A percentile compares a stretch with the other conserved stretches of the same genome.
Conservation (phyloP, 2,888 invertebrate genomes). For the Calliphora vomitoria region DNA sequence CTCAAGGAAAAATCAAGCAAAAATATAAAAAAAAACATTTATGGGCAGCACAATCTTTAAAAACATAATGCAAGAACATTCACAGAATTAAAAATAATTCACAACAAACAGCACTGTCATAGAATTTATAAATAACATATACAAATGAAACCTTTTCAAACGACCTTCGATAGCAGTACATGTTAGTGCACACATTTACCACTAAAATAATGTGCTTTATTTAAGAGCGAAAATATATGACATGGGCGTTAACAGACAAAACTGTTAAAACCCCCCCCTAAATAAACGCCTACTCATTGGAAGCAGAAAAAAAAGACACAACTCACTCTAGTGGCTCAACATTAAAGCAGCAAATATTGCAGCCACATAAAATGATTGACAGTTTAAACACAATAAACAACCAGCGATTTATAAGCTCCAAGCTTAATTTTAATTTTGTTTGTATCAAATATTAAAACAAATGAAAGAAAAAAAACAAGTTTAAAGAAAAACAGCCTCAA, state of each 20-base stretch:
- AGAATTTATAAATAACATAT: background rate
- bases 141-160: conserved; percentile 28
- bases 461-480: background rate
- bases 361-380: conserved; percentile 47
- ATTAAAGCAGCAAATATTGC: background rate
- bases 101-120: conserved; percentile 3
- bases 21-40: background rate
- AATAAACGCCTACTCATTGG: conserved; percentile 63
- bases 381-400: conserved; percentile 10
- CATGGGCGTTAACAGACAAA: conserved; percentile 59
- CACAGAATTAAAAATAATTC: conserved; percentile 3
- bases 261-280: conserved; percentile 37
- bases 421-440: background rate
- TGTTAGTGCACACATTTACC: background rate
- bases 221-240: conserved; percentile 39
- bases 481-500: conserved; percentile 8
- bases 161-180: background rate
- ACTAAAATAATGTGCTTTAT: conserved; percentile 1
- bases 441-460: background rate
- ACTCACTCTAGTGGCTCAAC: background rate
- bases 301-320: background rate
- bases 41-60: background rate
- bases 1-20: background rate
- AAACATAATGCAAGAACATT: conserved; percentile 6
- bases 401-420: background rate